These are phyloP conservation scores for Papilio machaon DNA, from an alignment of 1,140 invertebrate species.

Conservation along the genomic window DNA sequence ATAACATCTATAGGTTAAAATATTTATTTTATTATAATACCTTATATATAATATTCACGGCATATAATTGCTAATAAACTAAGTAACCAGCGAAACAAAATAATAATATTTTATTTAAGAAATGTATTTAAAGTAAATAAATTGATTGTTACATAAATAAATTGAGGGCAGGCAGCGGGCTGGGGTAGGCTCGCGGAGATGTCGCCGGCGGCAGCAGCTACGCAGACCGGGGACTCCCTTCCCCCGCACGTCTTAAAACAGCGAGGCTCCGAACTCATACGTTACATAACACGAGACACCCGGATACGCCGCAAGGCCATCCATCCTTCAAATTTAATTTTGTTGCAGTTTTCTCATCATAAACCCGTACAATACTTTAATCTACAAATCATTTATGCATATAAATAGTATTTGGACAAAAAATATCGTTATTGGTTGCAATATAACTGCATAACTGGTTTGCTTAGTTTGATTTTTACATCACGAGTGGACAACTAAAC, in stretches of 20 bases:
- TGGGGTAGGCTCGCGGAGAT: slow-evolving; percentile 39
- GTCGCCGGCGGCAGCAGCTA: slow-evolving; percentile 30
- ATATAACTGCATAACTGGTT: neutral
- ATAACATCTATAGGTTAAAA: too few relatives aligned
- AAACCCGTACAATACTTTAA: neutral
- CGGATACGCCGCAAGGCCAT: slow-evolving; percentile 72
- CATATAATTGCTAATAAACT: too few relatives aligned
- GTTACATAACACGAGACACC: slow-evolving; percentile 71
- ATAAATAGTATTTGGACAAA: neutral
- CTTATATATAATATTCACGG: too few relatives aligned
- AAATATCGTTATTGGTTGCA: neutral
- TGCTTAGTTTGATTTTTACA: neutral
- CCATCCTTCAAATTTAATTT: slow-evolving; percentile 55
- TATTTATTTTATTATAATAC: too few relatives aligned
- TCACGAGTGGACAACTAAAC: too few relatives aligned
- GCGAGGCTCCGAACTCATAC: slow-evolving; percentile 51
- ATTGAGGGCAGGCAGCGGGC: neutral
- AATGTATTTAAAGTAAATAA: too few relatives aligned
- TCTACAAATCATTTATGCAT: neutral
- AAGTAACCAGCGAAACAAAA: too few relatives aligned
- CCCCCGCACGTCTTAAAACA: slow-evolving; percentile 38
- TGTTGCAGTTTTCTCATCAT: slow-evolving; percentile 40
- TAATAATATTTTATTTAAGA: too few relatives aligned
- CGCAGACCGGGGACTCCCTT: slow-evolving; percentile 42
- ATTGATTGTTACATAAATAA: too few relatives aligned